Base-by-base conservation (phyloP, 2,113 vertebrate genomes). In the Manacus vitellinus region DNA sequence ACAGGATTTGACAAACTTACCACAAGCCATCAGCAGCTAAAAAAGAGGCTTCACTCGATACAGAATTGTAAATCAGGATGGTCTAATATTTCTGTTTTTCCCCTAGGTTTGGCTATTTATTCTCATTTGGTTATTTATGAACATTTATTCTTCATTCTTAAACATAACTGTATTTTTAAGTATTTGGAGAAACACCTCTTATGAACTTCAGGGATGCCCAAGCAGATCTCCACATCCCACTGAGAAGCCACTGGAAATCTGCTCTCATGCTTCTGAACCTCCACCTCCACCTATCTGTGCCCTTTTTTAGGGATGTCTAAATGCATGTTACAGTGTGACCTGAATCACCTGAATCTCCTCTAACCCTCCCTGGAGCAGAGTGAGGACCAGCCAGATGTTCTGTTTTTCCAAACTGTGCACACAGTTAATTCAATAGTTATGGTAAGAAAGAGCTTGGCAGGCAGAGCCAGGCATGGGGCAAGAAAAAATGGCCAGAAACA, bases 321-420 rank as follows among this genome's bases (percentile, higher is more conserved):
- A 70, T 49, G 41, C 19, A 23, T 0, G 21, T 28, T 37, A 58
- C 25, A 58, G 54, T 0, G 1, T 16, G 49, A 20, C 31, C 28
- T 6, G 0, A 22, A 41, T 52, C 28, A 73, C 0, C 1, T 31
- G 39, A 39, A 39, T 61, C 33, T 31, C 15, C 52, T 66, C 35
- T 46, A 59, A 59, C 27, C 27, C 33, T 15, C 71, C 27, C 35
- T 24, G 27, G 18, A n/a, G 37, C 10, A 8, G 43, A 67, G 4
- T 1, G 6, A 56, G 37, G n/a, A 46, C 18, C 41, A 83, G 39
- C 14, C 63, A 63, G 25, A 55, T 0, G 1, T 12, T 68, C 10
- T 56, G 21, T 1, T 81, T 70, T 89, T 30, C 63, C 59, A 49
- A 66, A 44, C 31, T 14, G 21, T 9, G 30, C 5, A 28, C 7